Evolutionary conservation across 2,888 invertebrate species (phyloP).

Genomic region (Seladonia tumulorum): DNA sequence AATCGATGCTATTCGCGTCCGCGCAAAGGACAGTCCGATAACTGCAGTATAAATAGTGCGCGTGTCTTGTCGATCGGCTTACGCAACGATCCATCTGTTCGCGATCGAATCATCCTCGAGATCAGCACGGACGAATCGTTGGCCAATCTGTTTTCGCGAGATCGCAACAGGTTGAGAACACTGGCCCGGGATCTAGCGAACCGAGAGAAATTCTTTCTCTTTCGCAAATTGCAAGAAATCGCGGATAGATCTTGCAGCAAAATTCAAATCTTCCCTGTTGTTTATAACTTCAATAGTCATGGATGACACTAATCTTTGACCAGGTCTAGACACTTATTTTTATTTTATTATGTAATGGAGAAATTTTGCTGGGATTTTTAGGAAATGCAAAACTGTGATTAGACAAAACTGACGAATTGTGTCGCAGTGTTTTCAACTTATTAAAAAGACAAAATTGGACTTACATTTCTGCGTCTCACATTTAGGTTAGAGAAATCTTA

Average conservation of each 20-base stretch:
- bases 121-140: not conserved
- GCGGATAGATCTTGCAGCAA: no score
- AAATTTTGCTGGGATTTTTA: no score
- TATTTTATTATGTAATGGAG: no score
- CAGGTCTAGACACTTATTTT: no score
- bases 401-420: no score
- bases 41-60: conserved; percentile 22
- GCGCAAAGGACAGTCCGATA: conserved; percentile 41
- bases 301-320: no score
- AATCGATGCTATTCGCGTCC: conserved; percentile 39
- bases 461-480: not conserved
- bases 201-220: no score
- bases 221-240: no score
- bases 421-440: no score
- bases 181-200: no score
- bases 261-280: not conserved
- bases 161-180: not conserved
- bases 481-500: not conserved
- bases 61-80: conserved; percentile 13
- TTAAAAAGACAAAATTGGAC: no score
- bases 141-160: not conserved
- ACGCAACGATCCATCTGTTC: conserved; percentile 27
- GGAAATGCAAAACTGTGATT: no score
- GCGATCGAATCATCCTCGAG: not conserved
- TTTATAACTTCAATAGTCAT: not conserved